Conservation (phyloP, 30 jellyfish, hydroid and myxozoan genomes). For the Catostylus mosaicus region DNA sequence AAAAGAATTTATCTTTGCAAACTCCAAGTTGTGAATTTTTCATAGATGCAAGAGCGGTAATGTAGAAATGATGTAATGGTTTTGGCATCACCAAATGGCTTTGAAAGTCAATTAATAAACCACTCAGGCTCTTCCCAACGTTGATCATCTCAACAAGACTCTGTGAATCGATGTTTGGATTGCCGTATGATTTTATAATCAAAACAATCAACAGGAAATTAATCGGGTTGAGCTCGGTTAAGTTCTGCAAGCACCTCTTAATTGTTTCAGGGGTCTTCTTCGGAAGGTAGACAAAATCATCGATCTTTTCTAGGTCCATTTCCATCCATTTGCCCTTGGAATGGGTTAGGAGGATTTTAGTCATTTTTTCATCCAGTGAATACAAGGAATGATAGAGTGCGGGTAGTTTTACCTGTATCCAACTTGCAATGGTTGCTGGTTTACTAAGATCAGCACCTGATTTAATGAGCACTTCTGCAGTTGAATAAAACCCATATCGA, state of each 20-base stretch:
- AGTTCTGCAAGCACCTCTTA: slow-evolving; percentile 5
- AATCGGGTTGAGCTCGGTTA: slow-evolving; percentile 10
- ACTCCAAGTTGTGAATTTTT: background rate
- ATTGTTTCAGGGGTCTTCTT: slow-evolving; percentile 8
- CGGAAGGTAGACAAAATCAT: slow-evolving; percentile 26
- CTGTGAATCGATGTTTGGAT: slow-evolving; percentile 13
- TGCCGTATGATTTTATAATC: slow-evolving; percentile 31
- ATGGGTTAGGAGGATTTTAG: background rate
- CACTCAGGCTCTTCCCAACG: slow-evolving; percentile 2
- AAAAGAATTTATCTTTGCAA: slow-evolving; percentile 6
- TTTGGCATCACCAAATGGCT: background rate
- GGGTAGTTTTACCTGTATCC: slow-evolving; percentile 48
- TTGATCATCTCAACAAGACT: background rate
- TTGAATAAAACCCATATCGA: slow-evolving; percentile 15
- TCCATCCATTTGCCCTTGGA: background rate
- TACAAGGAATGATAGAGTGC: slow-evolving; percentile 44
- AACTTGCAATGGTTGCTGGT: slow-evolving; percentile 26
- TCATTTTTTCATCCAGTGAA: slow-evolving; percentile 23
- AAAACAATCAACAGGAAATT: slow-evolving; percentile 32
- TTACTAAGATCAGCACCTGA: slow-evolving; percentile 7
- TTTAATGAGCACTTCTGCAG: slow-evolving; percentile 3
- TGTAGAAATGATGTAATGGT: slow-evolving; percentile 2
- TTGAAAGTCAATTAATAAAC: background rate
- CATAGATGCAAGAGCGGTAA: background rate
- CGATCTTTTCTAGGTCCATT: background rate